Percentiles rank a stretch among this genome's conserved stretches.
phyloP scores from a whole-genome alignment of 2,888 invertebrate species.

The Pollenia griseotomentosa region DNA sequence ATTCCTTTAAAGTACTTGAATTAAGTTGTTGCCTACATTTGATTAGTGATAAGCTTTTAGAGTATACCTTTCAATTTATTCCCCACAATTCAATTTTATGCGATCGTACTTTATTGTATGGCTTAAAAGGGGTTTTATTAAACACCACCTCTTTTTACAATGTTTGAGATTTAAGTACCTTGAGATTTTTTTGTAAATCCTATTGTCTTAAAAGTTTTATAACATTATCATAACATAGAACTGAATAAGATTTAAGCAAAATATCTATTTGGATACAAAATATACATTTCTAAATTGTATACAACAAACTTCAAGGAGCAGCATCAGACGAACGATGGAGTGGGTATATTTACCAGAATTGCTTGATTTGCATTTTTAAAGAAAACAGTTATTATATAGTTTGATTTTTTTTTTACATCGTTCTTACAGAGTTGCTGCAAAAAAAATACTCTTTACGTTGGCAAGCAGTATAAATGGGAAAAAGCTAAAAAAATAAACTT shows the following conservation, averaged over 20 bases:
- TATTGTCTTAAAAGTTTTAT: conserved; percentile 49
- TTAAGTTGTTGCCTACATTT: neutral
- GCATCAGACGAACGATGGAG: neutral
- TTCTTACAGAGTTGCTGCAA: conserved; percentile 55
- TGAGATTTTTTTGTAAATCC: neutral
- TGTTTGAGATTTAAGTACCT: neutral
- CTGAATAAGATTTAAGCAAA: conserved; percentile 20
- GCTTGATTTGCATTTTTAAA: conserved; percentile 69
- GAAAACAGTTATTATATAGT: conserved; percentile 49
- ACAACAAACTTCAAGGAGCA: neutral
- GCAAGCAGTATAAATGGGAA: conserved; percentile 15
- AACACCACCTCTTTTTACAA: neutral
- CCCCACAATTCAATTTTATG: conserved; percentile 46
- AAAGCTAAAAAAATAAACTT: conserved; percentile 9
- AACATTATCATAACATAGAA: conserved; percentile 33
- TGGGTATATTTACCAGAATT: conserved; percentile 52
- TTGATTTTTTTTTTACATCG: conserved; percentile 61
- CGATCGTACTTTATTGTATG: conserved; percentile 1
- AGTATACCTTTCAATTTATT: neutral
- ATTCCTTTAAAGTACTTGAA: too few species aligned
- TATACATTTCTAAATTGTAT: conserved; percentile 17
- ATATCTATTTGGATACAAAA: neutral
- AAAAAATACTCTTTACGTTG: neutral
- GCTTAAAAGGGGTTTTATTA: conserved; percentile 13
- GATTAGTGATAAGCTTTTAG: neutral